These are phyloP conservation scores for Boloria euphrosyne DNA, from an alignment of 2,888 invertebrate genomes.

Conservation along the genomic window DNA sequence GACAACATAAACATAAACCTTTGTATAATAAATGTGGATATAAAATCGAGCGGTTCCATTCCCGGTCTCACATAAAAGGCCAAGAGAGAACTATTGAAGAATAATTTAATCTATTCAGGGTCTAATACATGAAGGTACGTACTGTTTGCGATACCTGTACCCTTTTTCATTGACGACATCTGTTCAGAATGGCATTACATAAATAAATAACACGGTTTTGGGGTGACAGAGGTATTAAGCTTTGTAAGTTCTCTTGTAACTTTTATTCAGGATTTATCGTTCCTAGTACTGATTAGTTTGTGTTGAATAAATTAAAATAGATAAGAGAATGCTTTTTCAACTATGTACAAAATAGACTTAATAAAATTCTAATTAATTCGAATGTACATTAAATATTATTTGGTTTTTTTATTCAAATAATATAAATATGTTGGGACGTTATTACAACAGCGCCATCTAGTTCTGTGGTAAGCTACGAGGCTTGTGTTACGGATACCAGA, in stretches of 20 bases:
- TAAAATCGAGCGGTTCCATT: constrained; percentile 29
- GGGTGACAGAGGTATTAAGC: constrained; percentile 25
- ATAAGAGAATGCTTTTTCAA: no score
- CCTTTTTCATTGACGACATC: constrained; percentile 65
- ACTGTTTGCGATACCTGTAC: constrained; percentile 44
- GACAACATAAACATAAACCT: constrained; percentile 7
- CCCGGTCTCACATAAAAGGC: constrained; percentile 29
- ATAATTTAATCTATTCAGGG: constrained; percentile 44
- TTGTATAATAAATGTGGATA: constrained; percentile 33
- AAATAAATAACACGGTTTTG: constrained; percentile 49
- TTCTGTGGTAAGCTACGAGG: no score
- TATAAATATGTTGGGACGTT: no score
- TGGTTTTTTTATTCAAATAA: no score
- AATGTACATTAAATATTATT: no score
- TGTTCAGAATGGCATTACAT: constrained; percentile 57
- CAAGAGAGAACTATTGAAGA: constrained; percentile 38
- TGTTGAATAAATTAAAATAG: no score
- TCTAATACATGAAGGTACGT: constrained; percentile 39
- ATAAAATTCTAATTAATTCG: no score
- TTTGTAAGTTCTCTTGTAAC: constrained; percentile 26
- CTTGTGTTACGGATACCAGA: no score
- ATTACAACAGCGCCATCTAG: no score
- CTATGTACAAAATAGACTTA: no score
- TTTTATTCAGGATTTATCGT: constrained; percentile 14
- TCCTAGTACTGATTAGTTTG: background rate